Evolutionary conservation across 92 coral and sea anemone genomes (phyloP).

Genomic region (Porites lobata): DNA sequence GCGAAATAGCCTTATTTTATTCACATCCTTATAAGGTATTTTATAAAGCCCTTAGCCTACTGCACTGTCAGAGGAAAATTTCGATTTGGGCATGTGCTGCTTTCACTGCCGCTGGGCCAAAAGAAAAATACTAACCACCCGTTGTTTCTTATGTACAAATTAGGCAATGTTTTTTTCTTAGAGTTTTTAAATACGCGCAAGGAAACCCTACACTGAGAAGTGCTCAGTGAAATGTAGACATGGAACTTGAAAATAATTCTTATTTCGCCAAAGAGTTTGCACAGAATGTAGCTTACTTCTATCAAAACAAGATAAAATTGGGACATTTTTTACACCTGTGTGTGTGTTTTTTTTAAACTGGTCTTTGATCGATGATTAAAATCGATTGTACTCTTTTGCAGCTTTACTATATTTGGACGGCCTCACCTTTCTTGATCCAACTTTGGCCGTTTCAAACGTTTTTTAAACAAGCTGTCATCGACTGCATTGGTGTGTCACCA

Average conservation of each 20-base stretch:
- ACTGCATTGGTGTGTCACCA: background rate
- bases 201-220: background rate
- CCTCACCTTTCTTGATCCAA: background rate
- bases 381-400: background rate
- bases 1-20: no score
- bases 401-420: background rate
- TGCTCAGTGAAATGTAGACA: background rate
- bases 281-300: background rate
- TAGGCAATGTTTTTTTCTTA: background rate
- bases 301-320: background rate
- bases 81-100: no score
- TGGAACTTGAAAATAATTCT: background rate
- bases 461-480: slow-evolving; percentile 6
- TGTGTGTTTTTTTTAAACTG: background rate
- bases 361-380: no score
- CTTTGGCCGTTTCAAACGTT: background rate
- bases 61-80: no score
- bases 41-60: no score
- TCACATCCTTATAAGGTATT: no score
- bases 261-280: background rate
- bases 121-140: background rate
- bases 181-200: background rate
- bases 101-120: no score
- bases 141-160: background rate
- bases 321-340: background rate